Evolutionary conservation across 1,140 invertebrate species (phyloP).

Genomic region (Psix sp.): DNA sequence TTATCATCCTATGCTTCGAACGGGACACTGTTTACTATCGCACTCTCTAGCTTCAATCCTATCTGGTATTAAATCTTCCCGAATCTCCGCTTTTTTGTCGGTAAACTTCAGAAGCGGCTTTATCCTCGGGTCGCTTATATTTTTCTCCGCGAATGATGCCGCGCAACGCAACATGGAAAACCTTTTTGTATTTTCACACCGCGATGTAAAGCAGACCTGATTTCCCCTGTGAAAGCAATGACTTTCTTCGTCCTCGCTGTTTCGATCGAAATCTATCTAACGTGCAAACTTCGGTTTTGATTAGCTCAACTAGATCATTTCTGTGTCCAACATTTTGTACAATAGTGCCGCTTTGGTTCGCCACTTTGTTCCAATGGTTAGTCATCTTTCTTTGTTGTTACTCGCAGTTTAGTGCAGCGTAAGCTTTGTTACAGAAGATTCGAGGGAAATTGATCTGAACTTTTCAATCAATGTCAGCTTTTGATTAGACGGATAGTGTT

Average conservation of each 20-base stretch:
- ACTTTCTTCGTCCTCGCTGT: slow-evolving; percentile 2
- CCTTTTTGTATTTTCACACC: slow-evolving; percentile 24
- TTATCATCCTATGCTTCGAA: slow-evolving; percentile 17
- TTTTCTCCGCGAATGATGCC: slow-evolving; percentile 18
- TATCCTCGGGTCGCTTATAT: slow-evolving; percentile 21
- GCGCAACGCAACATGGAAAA: slow-evolving; percentile 17
- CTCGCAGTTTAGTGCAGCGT: too few species aligned
- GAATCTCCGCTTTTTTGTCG: slow-evolving; percentile 53
- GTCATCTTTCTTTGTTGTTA: too few species aligned
- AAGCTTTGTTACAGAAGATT: too few species aligned
- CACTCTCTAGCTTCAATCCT: slow-evolving; percentile 66
- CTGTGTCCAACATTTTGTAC: too few species aligned
- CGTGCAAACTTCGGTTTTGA: slow-evolving; percentile 14
- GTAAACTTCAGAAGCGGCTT: slow-evolving; percentile 31
- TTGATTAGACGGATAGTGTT: too few species aligned
- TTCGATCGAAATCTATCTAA: slow-evolving; percentile 45
- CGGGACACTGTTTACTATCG: slow-evolving; percentile 64
- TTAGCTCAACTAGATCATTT: too few species aligned
- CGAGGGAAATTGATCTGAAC: too few species aligned
- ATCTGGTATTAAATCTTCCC: slow-evolving; percentile 73
- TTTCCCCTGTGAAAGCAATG: slow-evolving; percentile 35
- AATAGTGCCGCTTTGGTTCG: too few species aligned
- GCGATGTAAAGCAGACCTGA: slow-evolving; percentile 59
- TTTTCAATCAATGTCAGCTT: too few species aligned
- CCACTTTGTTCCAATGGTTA: too few species aligned